A percentile compares a stretch with the other conserved stretches of the same genome.
These are phyloP conservation scores for Baccha elongata DNA, from an alignment of 2,888 invertebrate species.

Conservation along the genomic window DNA sequence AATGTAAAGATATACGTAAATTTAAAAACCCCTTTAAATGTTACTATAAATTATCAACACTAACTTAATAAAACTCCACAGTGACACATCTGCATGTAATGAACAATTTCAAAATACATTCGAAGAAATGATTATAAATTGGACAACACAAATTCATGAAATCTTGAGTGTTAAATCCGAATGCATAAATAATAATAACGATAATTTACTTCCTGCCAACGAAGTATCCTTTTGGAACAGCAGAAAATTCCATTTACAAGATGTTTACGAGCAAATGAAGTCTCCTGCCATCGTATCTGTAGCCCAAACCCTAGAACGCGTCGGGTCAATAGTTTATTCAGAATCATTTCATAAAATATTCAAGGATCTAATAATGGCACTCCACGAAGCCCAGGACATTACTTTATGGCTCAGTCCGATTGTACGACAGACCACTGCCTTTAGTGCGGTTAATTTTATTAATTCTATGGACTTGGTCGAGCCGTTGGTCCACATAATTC, in stretches of 20 bases:
- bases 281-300: constrained; percentile 91
- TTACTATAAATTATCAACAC: too few species aligned
- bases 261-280: constrained; percentile 92
- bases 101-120: constrained; percentile 85
- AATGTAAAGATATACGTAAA: too few species aligned
- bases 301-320: constrained; percentile 89
- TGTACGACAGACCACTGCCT: constrained; percentile 81
- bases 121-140: constrained; percentile 94
- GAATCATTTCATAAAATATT: constrained; percentile 90
- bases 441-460: constrained; percentile 88
- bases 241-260: constrained; percentile 91
- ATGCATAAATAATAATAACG: constrained; percentile 57
- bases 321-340: constrained; percentile 89
- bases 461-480: constrained; percentile 85
- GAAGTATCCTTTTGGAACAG: constrained; percentile 93
- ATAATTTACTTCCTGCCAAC: constrained; percentile 85
- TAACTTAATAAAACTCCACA: background rate
- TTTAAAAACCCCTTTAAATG: background rate
- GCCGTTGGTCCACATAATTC: constrained; percentile 92
- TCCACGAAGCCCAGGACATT: constrained; percentile 94
- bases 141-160: constrained; percentile 90
- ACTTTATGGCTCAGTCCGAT: constrained; percentile 91
- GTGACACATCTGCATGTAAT: constrained; percentile 75
- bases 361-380: constrained; percentile 88
- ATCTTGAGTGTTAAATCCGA: constrained; percentile 77